These are phyloP conservation scores for Centrocercus urophasianus DNA, from an alignment of 2,113 vertebrate species.

Conservation along the genomic window DNA sequence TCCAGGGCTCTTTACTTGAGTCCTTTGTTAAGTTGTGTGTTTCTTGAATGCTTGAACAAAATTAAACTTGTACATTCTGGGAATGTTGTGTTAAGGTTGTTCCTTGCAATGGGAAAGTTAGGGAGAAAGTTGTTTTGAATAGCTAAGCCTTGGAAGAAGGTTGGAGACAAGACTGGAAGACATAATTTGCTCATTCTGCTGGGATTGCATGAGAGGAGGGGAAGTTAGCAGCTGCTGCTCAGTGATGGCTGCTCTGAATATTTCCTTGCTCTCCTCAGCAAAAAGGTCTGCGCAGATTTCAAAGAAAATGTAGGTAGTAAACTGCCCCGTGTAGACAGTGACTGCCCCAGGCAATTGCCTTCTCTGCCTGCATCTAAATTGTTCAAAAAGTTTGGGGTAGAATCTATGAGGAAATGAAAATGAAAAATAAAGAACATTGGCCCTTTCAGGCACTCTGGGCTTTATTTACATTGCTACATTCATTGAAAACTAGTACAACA, in stretches of 20 bases:
- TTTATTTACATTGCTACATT: neutral
- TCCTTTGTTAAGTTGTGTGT: neutral
- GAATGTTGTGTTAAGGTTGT: neutral
- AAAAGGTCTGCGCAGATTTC: neutral
- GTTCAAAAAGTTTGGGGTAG: neutral
- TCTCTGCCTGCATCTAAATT: neutral
- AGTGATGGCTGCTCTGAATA: neutral
- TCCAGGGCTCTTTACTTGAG: neutral
- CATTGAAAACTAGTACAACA: neutral
- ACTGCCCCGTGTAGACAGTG: neutral
- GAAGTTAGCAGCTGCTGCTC: neutral
- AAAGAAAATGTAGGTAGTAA: neutral
- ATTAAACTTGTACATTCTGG: neutral
- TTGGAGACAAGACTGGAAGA: neutral
- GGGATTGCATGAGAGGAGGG: neutral
- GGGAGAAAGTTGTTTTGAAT: neutral
- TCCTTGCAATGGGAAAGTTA: neutral
- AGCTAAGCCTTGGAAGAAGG: neutral
- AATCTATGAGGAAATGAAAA: neutral
- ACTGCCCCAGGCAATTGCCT: neutral
- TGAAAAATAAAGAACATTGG: neutral
- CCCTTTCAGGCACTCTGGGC: neutral
- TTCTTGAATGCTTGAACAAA: neutral
- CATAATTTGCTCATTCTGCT: neutral
- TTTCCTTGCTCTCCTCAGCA: neutral